These are phyloP conservation scores for Acrocera orbiculus DNA, from an alignment of 2,888 invertebrate species.

Conservation along the genomic window DNA sequence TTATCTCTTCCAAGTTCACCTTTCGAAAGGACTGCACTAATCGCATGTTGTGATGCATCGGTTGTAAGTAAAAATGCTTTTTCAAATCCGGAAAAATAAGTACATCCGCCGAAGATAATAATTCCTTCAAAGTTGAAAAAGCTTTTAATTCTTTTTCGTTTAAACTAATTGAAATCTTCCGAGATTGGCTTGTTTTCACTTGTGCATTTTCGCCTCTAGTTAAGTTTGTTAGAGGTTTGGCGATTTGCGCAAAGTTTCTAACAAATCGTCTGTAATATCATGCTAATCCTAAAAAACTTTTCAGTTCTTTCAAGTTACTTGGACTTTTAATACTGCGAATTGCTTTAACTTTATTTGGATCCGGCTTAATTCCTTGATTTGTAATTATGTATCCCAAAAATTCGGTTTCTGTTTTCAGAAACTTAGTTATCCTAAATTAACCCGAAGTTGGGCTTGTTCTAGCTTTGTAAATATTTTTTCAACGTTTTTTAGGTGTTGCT, in stretches of 20 bases:
- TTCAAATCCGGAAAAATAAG: background rate
- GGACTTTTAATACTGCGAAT: background rate
- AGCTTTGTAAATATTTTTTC: background rate
- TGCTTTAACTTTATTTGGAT: background rate
- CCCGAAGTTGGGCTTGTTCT: background rate
- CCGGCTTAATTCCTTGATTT: slow-evolving; percentile 8
- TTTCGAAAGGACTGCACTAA: slow-evolving; percentile 2
- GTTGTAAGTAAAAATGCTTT: slow-evolving; percentile 5
- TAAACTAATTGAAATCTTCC: slow-evolving; percentile 7
- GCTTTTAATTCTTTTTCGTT: slow-evolving; percentile 6
- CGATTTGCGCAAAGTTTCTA: slow-evolving; percentile 10
- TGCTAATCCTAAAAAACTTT: background rate
- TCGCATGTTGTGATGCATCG: slow-evolving; percentile 3
- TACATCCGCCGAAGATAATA: slow-evolving; percentile 7
- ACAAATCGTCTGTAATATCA: slow-evolving; percentile 6
- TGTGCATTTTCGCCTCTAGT: slow-evolving; percentile 2
- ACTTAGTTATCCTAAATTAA: background rate
- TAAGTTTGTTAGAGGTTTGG: background rate
- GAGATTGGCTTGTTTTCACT: slow-evolving; percentile 3
- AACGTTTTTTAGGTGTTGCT: background rate
- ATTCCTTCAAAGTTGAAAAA: slow-evolving; percentile 10
- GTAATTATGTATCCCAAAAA: slow-evolving; percentile 9
- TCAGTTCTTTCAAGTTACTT: background rate
- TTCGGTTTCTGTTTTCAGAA: slow-evolving; percentile 6
- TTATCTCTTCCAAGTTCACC: slow-evolving; percentile 1